Conservation (phyloP, 1,140 invertebrate genomes). For the Eriocheir sinensis region DNA sequence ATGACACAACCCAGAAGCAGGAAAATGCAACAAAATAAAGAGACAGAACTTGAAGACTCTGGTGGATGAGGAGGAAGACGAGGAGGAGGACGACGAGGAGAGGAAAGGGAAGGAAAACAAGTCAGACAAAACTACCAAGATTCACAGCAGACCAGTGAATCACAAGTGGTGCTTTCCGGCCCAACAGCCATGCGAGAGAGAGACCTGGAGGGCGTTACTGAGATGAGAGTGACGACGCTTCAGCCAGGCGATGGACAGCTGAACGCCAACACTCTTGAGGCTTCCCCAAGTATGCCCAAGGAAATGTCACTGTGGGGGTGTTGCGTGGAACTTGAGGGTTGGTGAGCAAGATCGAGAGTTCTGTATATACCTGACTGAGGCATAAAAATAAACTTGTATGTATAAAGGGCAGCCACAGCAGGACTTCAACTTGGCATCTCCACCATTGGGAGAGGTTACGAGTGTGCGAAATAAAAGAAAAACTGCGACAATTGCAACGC, state of each 20-base stretch:
- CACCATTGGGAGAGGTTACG: background rate
- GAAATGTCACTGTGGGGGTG: no score
- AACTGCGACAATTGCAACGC: background rate
- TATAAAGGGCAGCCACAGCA: no score
- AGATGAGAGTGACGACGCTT: background rate
- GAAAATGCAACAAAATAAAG: no score
- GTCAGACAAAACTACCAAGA: background rate
- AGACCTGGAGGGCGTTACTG: background rate
- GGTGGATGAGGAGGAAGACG: background rate
- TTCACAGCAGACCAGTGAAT: background rate
- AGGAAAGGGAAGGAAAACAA: no score
- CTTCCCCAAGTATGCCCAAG: background rate
- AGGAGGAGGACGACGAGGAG: no score
- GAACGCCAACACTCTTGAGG: background rate
- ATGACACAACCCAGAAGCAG: background rate
- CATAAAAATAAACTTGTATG: no score
- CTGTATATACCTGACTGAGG: no score
- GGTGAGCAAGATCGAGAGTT: no score
- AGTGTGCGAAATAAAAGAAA: background rate
- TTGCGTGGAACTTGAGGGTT: no score
- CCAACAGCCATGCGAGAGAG: background rate
- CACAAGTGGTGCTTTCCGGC: background rate
- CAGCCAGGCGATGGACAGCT: background rate
- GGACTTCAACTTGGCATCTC: background rate
- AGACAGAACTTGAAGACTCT: background rate